Evolutionary conservation across 2,888 invertebrate species (phyloP).

Genomic region (Graphium colonna): DNA sequence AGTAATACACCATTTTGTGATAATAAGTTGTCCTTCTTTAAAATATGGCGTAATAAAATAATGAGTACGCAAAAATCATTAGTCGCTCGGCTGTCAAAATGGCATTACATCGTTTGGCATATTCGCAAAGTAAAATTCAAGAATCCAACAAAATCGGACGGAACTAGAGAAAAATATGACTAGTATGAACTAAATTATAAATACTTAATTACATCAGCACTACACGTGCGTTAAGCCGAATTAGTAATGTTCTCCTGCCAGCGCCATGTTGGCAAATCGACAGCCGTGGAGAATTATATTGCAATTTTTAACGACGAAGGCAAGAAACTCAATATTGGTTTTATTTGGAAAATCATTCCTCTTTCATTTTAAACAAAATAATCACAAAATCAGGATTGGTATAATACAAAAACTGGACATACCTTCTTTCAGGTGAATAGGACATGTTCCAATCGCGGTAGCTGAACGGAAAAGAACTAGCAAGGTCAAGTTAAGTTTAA

Average conservation of each 20-base stretch:
- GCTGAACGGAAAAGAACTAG: constrained; percentile 86
- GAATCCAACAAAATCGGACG: constrained; percentile 3
- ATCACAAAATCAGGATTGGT: constrained; percentile 42
- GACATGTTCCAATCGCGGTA: constrained; percentile 91
- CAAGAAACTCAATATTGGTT: constrained; percentile 16
- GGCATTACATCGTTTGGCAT: constrained; percentile 35
- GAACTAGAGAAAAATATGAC: not conserved
- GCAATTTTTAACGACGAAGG: constrained; percentile 28
- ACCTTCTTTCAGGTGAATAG: constrained; percentile 89
- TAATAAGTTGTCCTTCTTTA: not conserved
- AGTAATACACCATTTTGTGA: not conserved
- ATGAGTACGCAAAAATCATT: constrained; percentile 45
- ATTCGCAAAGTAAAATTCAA: constrained; percentile 3
- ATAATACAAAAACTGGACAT: constrained; percentile 74
- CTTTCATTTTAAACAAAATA: constrained; percentile 32
- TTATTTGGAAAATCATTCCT: constrained; percentile 24
- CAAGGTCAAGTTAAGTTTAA: constrained; percentile 79
- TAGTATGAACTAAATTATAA: constrained; percentile 6
- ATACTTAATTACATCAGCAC: constrained; percentile 32
- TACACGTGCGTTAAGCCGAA: constrained; percentile 69
- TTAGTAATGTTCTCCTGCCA: constrained; percentile 64
- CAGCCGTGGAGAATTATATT: constrained; percentile 57
- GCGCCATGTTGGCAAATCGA: constrained; percentile 79
- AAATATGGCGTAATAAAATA: constrained; percentile 21
- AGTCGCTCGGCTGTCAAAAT: constrained; percentile 52